phyloP scores from a whole-genome alignment of 2,113 vertebrate species.

The Orientallactaga bullata region DNA sequence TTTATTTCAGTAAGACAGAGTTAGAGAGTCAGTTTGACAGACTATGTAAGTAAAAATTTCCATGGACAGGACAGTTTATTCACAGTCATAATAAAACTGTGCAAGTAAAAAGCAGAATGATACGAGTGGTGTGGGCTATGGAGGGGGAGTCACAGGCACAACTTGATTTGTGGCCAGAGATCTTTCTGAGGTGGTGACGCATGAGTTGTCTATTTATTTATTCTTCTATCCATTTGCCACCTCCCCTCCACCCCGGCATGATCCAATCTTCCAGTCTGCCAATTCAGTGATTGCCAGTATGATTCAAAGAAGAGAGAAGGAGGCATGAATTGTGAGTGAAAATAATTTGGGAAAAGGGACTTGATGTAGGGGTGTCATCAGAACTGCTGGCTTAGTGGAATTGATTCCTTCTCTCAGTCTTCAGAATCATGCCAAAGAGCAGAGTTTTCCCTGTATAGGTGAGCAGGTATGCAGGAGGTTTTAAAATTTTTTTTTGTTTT shows the following conservation, averaged over 20 bases:
- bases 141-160: neutral
- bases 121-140: neutral
- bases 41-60: conserved; percentile 38
- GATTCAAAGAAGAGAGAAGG: neutral
- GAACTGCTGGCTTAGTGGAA: neutral
- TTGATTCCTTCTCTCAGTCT: conserved; percentile 5
- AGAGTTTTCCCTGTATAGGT: neutral
- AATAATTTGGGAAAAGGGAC: neutral
- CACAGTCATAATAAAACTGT: neutral
- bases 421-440: neutral
- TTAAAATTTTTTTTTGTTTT: too few species aligned
- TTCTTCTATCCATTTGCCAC: neutral
- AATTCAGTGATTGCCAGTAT: neutral
- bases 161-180: conserved; percentile 16
- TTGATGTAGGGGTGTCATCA: conserved; percentile 4
- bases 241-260: rapidly evolving
- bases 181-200: neutral
- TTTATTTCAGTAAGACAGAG: conserved; percentile 22
- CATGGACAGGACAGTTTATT: conserved; percentile 30
- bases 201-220: neutral
- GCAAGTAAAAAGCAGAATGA: conserved; percentile 43
- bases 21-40: conserved; percentile 5
- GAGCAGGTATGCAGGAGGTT: neutral
- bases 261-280: neutral
- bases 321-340: neutral